A percentile compares a stretch with the other conserved stretches of the same genome.
Evolutionary conservation across 2,797 vertebrate genomes (phyloP).

Genomic region (Pagetopsis macropterus): DNA sequence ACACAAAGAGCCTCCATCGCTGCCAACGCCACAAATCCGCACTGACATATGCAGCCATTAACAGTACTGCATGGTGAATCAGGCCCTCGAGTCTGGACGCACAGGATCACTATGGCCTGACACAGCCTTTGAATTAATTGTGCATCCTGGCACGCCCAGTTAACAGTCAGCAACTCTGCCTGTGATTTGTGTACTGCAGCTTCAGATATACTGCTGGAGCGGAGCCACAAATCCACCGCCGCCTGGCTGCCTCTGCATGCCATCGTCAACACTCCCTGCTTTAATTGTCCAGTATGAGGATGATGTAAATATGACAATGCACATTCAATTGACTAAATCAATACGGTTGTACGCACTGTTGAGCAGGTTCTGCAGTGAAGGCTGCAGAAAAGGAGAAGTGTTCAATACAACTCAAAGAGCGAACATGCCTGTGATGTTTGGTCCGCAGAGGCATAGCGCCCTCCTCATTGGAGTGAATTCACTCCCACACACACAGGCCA

Average conservation of each 20-base stretch:
- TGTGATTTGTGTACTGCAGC: slow-evolving; percentile 80
- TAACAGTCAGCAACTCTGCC: slow-evolving; percentile 83
- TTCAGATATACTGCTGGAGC: slow-evolving; percentile 67
- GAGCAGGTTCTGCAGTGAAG: slow-evolving; percentile 31
- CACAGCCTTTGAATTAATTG: slow-evolving; percentile 80
- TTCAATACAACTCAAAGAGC: slow-evolving; percentile 50
- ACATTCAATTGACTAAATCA: slow-evolving; percentile 36
- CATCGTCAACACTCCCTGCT: slow-evolving; percentile 39
- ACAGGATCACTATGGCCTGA: slow-evolving; percentile 73
- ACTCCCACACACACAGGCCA: slow-evolving; percentile 7
- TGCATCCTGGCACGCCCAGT: slow-evolving; percentile 70
- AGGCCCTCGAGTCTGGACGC: slow-evolving; percentile 62
- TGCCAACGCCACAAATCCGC: slow-evolving; percentile 72
- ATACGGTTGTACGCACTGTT: slow-evolving; percentile 32
- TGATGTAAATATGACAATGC: slow-evolving; percentile 54
- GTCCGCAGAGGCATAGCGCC: slow-evolving; percentile 6
- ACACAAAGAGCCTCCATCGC: slow-evolving; percentile 58
- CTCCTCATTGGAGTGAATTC: slow-evolving; percentile 23
- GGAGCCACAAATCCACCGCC: slow-evolving; percentile 70
- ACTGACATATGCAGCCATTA: slow-evolving; percentile 78
- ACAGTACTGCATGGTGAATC: slow-evolving; percentile 73
- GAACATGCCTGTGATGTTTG: slow-evolving; percentile 39
- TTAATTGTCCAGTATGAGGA: slow-evolving; percentile 67
- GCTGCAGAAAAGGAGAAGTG: slow-evolving; percentile 24
- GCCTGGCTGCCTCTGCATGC: slow-evolving; percentile 37